These are phyloP conservation scores for Furcula furcula DNA, from an alignment of 2,888 invertebrate genomes.

Conservation along the genomic window DNA sequence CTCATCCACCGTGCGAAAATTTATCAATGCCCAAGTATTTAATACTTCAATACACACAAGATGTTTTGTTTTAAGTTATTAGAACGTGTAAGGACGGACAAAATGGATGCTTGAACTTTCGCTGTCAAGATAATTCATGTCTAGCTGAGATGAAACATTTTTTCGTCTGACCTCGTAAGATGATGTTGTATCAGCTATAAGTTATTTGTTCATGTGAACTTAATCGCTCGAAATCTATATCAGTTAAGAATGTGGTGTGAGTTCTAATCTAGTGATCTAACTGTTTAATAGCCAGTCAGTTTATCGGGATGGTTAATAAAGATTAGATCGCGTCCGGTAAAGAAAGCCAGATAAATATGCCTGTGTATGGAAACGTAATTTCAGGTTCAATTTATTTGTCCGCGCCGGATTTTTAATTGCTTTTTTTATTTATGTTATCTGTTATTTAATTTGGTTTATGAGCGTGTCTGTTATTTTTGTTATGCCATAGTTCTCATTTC, in stretches of 20 bases:
- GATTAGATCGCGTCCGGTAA: conserved; percentile 39
- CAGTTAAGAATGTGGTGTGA: conserved; percentile 19
- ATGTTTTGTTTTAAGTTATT: no score
- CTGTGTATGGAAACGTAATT: conserved; percentile 11
- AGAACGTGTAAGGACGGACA: conserved; percentile 14
- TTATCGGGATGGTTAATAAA: conserved; percentile 30
- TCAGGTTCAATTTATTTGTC: conserved; percentile 13
- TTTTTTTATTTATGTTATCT: conserved; percentile 6
- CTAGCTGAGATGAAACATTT: conserved; percentile 14
- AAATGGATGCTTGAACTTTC: conserved; percentile 35
- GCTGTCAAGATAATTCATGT: conserved; percentile 31
- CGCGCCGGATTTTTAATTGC: conserved; percentile 8
- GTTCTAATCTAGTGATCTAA: conserved; percentile 33
- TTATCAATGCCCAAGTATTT: conserved; percentile 7
- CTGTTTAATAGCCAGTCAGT: conserved; percentile 31
- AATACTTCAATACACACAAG: no score
- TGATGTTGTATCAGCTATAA: conserved; percentile 7
- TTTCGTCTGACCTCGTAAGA: conserved; percentile 10
- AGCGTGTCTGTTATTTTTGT: conserved; percentile 1
- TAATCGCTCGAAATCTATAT: conserved; percentile 17
- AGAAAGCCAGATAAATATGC: conserved; percentile 27
- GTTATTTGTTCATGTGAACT: conserved; percentile 1
- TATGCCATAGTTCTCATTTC: not conserved
- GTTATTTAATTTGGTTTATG: conserved; percentile 1
- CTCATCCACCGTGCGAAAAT: conserved; percentile 10